Evolutionary conservation across 2,113 vertebrate species (phyloP), one percentile per base, ranked within the genome.

Genomic region (Xyrauchen texanus): DNA sequence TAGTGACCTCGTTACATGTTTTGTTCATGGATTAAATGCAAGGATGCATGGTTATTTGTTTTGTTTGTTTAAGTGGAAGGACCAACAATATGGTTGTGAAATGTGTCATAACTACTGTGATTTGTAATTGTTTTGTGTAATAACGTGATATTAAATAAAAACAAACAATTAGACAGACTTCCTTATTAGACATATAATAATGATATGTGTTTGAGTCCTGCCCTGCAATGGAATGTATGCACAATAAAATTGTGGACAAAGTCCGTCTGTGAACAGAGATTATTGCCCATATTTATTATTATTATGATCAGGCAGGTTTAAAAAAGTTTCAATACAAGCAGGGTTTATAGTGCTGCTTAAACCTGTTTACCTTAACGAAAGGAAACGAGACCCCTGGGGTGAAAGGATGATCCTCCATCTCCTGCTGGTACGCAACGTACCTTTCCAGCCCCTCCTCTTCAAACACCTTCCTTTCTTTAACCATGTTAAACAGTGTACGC

Each of bases 401-500:
- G 44, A 99, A 91, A 0, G 94, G 93, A 71, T 95, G 90, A 1
- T 90, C 86, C 81, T 99, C 97, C 0, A 96, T 93, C 0, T 91
- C 84, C 85, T 93, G 83, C 72, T 99, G 97, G 75, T 95, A 86
- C 0, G 89, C 82, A 67, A 98, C 95, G 65, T 98, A 99, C 82
- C 93, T 95, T 83, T 99, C 97, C 53, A 99, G 2, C 0, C 98
- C 98, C 2, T 95, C 88, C 0, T 97, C 89, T 64, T 95, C 91
- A 2, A 90, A 98, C 85, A 98, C 87, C 77, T 92, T 94, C 85
- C 89, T 93, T 85, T 96, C 95, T 0, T 91, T 92, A 81, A 88
- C 90, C 95, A 99, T 93, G 87, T 97, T 90, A 87, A 99, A 99
- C 77, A 99, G 94, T 0, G 93, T 94, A 34, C 94, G 92, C 7